Evolutionary conservation across 2,888 invertebrate genomes (phyloP).

Genomic region (Orthonevra nobilis): DNA sequence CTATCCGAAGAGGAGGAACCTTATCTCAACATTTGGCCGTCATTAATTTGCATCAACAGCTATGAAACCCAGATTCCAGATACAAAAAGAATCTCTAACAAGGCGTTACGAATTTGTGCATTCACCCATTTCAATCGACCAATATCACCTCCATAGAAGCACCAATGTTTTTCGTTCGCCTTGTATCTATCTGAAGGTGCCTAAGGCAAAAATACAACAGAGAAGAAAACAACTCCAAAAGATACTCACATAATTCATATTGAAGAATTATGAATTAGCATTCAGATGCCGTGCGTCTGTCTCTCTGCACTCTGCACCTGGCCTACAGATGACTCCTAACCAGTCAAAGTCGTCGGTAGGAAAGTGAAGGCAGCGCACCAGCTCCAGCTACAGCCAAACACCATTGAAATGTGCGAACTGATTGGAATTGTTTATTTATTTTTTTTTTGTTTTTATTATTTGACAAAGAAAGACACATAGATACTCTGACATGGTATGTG

Average conservation of each 20-base stretch:
- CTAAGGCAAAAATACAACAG: conserved; percentile 1
- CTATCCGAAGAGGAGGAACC: not conserved
- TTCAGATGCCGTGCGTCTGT: conserved; percentile 30
- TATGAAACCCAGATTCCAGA: not conserved
- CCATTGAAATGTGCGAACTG: conserved; percentile 63
- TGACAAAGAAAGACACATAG: conserved; percentile 69
- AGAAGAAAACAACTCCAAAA: too few relatives aligned
- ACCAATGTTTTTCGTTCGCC: too few relatives aligned
- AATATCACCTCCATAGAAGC: not conserved
- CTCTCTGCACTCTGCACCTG: not conserved
- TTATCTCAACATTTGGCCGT: conserved; percentile 12
- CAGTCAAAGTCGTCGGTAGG: conserved; percentile 17
- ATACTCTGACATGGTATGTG: too few relatives aligned
- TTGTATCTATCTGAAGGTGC: not conserved
- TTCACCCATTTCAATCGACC: not conserved
- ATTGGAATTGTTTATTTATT: conserved; percentile 67
- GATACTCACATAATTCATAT: conserved; percentile 22
- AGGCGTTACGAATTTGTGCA: not conserved
- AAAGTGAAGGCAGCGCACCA: conserved; percentile 55
- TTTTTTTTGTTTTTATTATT: too few relatives aligned
- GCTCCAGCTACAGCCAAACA: conserved; percentile 23
- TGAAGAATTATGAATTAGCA: conserved; percentile 58
- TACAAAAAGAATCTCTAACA: not conserved
- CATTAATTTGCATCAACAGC: not conserved
- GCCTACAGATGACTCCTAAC: not conserved